Base-by-base conservation (phyloP, 2,113 vertebrate genomes). In the Sturnira hondurensis region DNA sequence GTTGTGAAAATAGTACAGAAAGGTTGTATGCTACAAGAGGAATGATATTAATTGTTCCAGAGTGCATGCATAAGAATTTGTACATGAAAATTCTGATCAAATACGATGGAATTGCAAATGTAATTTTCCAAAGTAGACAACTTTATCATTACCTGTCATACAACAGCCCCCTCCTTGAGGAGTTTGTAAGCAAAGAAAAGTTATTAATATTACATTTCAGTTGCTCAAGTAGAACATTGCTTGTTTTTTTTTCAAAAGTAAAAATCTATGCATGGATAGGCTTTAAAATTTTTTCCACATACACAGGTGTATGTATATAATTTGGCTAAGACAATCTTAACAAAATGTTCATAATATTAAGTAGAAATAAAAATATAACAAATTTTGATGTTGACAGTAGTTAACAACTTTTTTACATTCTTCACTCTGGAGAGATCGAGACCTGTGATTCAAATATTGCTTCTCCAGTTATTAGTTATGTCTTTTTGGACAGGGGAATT, bases 71-170 rank as follows among this genome's bases (percentile, higher is more conserved):
- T 73, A 87, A 93, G 20, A 80, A 0, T 84, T 67, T 84, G 24
- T 84, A 68, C 11, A 33, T 80, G 47, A 93, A 96, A 68, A 91
- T 85, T 74, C 22, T 83, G 58, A 67, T 92, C 67, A 95, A 94
- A 65, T 95, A 73, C 74, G 65, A 90, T 24, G 52, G 12, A 61
- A 80, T 80, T 93, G 16, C 50, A 87, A 58, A 91, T 93, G 28
- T 2, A 91, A 31, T 88, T 76, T 84, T 74, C 41, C 24, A 38
- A 93, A 93, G 43, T 74, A 74, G 71, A 74, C 20, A 91, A 67
- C 54, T 78, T 76, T 91, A 54, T 74, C 50, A 74, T 43, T 84
- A 85, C 19, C 24, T 86, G 28, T 91, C 56, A 54, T 80, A 54
- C 68, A 68, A 91, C 4, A 68, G 7, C 77, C 12, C 36, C 36